These are phyloP conservation scores for Hyperopisus bebe DNA, from an alignment of 2,113 vertebrate species.

Conservation along the genomic window DNA sequence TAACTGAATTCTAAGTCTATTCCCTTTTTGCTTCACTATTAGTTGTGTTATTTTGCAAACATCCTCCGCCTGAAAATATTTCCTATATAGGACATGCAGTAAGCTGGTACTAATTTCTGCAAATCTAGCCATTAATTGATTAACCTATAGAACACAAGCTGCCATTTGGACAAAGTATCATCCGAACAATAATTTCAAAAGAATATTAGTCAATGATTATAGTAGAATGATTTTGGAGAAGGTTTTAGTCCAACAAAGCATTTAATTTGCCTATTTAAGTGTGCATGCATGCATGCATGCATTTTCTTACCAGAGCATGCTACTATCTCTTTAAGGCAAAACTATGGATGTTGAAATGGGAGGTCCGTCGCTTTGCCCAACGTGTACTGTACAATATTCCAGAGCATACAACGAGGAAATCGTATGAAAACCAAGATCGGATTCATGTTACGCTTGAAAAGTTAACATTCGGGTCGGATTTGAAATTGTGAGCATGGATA, in stretches of 20 bases:
- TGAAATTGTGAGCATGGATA: not conserved
- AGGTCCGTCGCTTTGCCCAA: slow-evolving; percentile 10
- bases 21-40: not conserved
- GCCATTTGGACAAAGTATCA: not conserved
- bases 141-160: not conserved
- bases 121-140: not conserved
- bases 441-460: not conserved
- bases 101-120: not conserved
- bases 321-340: slow-evolving; percentile 21
- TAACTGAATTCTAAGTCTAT: not conserved
- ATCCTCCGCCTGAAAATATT: not conserved
- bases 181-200: not conserved
- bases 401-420: slow-evolving; percentile 8
- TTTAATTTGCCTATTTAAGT: not conserved
- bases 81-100: not conserved
- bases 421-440: not conserved
- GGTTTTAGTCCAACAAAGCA: not conserved
- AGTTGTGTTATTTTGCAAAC: not conserved
- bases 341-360: slow-evolving; percentile 20
- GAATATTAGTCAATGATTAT: not conserved
- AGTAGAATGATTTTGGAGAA: not conserved
- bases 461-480: not conserved
- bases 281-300: not conserved
- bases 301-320: not conserved
- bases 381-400: slow-evolving; percentile 15